Evolutionary conservation across 2,113 vertebrate species (phyloP).

Genomic region (Plectropomus leopardus): DNA sequence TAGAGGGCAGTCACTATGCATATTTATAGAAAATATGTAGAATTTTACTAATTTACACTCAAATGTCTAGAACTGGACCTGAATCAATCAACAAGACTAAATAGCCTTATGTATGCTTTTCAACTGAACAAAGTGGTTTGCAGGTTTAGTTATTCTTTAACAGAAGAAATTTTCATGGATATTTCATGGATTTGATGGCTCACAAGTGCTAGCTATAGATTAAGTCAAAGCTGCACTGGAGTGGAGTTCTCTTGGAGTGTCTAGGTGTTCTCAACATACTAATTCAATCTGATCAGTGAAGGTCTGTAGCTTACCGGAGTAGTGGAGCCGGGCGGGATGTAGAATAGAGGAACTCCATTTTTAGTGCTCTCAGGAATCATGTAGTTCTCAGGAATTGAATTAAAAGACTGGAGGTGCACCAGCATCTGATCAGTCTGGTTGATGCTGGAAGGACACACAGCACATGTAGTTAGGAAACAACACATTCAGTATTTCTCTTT

Average conservation of each 20-base stretch:
- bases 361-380: conserved; percentile 98
- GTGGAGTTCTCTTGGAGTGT: not conserved
- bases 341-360: conserved; percentile 97
- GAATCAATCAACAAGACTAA: no score
- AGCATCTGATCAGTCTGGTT: conserved; percentile 99
- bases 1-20: no score
- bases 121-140: no score
- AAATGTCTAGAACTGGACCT: no score
- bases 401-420: conserved; percentile 97
- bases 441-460: conserved; percentile 87
- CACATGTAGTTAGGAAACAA: not conserved
- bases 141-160: no score
- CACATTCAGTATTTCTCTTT: not conserved
- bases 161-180: not conserved
- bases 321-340: conserved; percentile 96
- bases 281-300: not conserved
- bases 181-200: no score
- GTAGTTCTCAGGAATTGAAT: conserved; percentile 95
- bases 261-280: not conserved
- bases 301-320: conserved; percentile 88
- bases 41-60: no score
- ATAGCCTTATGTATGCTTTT: no score
- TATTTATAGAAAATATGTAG: no score
- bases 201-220: not conserved
- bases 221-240: not conserved